Evolutionary conservation across 2,113 vertebrate genomes (phyloP), one percentile per base, ranked within the genome.

Genomic region (Syrmaticus mikado): DNA sequence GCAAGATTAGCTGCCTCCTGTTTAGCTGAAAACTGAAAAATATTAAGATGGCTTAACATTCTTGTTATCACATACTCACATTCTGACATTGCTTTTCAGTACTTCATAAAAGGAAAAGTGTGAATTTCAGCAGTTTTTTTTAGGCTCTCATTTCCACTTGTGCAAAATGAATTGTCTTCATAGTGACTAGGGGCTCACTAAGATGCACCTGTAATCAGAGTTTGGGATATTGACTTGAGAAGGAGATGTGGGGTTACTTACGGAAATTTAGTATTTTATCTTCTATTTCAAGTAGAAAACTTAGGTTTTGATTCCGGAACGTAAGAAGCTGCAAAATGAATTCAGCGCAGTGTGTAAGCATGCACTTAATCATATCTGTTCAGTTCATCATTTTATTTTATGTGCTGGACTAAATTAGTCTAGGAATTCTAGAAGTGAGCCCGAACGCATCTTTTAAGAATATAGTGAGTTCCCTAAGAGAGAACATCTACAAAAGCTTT

Each of bases 21-120:
- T 60, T 80, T 82, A 92, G 48, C 28, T 84, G 45, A 74, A 65
- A 81, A 81, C 9, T 40, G 21, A 20, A 48, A 70, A 89, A 90
- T 72, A 81, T 67, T 87, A 94, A 92, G 80, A 41, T 36, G 40
- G 45, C 89, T 84, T 60, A 16, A 73, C 94, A 89, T 95, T 85
- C 46, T 79, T 82, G 43, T 62, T 85, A 66, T 57, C 78, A 66
- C 40, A 8, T 92, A 64, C 24, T 88, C 14, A 90, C 30, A 93
- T 96, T 85, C 20, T 76, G 38, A 91, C 12, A 65, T 53, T 85
- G 11, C 0, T 67, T 85, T 92, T 91, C 77, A 46, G 79, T 3
- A 76, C 83, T 93, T 86, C 64, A 89, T 84, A 93, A 27, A 40
- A 10, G 71, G 71, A 77, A 30, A 40, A 10, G 27, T 30, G 52